Evolutionary conservation across 2,888 invertebrate genomes (phyloP), one percentile per base, ranked within the genome.

Genomic region (Kuschelorhynchus macadamiae): DNA sequence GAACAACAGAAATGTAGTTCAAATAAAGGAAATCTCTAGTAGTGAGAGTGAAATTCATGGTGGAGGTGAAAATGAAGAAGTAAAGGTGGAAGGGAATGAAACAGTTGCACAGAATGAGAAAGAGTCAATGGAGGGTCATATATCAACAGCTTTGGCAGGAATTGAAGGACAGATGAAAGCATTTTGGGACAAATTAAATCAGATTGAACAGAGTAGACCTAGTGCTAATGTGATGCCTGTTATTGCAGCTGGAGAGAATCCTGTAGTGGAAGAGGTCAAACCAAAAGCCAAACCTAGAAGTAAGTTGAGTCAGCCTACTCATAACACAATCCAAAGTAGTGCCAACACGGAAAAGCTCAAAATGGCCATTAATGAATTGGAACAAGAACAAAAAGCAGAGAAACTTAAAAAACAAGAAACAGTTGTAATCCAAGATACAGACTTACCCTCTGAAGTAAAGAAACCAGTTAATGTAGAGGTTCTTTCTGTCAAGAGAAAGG

Each of bases 111-210:
- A 44, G 18, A 20, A 39, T 33, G 46, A 16, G 9, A 55, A 47
- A 66, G 33, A 75, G 71, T 62, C 52, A 53, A 33, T 78, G 14
- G 76, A 77, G 18, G 55, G 49, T 32, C 77, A 74, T 68, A 75
- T 77, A 39, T 74, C 78, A 14, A 73, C 74, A n/a, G 77, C 79
- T 49, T 72, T 82, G 16, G 71, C 77, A 60, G 78, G 77, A 62
- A 76, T 82, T 61, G 81, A 82, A 71, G 75, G 79, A 81, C 75
- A 85, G 85, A 74, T 84, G 72, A 77, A 81, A 50, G 77, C 80
- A 1, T 80, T 80, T 63, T 84, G 80, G 78, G 72, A 76, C 33
- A 81, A 81, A 75, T 65, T 83, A 55, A 75, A 74, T 42, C 78
- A 80, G 63, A 73, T 80, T 17, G 79, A 81, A 73, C 41, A 72